Conservation (phyloP, 2,113 vertebrate genomes). For the Nicator chloris region DNA sequence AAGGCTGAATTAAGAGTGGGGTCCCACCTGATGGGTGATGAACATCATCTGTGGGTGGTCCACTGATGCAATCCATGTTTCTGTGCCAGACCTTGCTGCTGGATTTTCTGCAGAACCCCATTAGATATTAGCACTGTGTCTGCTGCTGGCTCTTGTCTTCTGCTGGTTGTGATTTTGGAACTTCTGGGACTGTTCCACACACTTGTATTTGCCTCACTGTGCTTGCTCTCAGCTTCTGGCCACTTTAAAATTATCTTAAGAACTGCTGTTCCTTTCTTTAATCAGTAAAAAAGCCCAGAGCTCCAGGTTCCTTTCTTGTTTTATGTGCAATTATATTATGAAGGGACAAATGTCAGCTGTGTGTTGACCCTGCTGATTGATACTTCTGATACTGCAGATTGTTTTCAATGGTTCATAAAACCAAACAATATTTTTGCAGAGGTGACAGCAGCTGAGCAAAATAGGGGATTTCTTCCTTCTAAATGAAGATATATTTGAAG, state of each 20-base stretch:
- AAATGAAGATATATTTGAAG: conserved; percentile 23
- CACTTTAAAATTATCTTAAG: background rate
- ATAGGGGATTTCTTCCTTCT: background rate
- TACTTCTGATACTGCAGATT: background rate
- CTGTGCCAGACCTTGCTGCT: background rate
- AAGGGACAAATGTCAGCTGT: background rate
- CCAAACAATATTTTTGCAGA: background rate
- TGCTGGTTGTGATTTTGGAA: background rate
- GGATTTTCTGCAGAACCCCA: background rate
- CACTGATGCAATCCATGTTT: accelerated
- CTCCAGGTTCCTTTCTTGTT: background rate
- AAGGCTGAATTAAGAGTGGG: background rate
- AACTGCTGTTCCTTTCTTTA: background rate
- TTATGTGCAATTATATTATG: background rate
- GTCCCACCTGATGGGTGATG: background rate
- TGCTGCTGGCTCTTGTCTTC: background rate
- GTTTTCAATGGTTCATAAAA: conserved; percentile 5
- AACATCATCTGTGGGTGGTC: accelerated
- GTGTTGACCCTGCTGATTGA: background rate
- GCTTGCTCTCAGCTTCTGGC: background rate
- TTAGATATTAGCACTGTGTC: background rate
- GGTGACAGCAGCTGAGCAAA: background rate
- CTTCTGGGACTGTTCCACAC: background rate
- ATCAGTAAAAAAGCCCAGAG: background rate
- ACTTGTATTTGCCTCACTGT: background rate